Conservation (phyloP, 2,888 invertebrate genomes). For the Anoncus sp. region DNA sequence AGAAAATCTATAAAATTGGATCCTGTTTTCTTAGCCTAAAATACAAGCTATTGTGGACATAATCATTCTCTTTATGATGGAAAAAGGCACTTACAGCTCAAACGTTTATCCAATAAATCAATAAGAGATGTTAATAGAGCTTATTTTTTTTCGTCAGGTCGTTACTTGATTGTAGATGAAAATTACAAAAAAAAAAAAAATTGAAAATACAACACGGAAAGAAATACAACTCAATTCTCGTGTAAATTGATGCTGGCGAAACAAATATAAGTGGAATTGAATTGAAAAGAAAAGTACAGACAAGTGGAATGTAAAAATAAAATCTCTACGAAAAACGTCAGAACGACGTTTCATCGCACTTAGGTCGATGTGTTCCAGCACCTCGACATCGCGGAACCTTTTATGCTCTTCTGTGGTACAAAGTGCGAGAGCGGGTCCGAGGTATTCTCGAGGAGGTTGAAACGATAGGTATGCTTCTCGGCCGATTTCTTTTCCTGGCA, state of each 20-base stretch:
- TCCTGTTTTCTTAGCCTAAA: too few relatives aligned
- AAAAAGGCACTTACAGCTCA: too few relatives aligned
- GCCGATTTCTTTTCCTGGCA: slow-evolving; percentile 28
- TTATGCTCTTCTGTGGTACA: slow-evolving; percentile 11
- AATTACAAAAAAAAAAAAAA: not conserved
- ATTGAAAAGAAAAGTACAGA: not conserved
- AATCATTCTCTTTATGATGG: too few relatives aligned
- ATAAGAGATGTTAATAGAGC: too few relatives aligned
- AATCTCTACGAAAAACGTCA: slow-evolving; percentile 11
- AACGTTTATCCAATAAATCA: too few relatives aligned
- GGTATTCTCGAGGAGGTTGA: slow-evolving; percentile 20
- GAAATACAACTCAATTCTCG: not conserved
- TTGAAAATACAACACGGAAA: not conserved
- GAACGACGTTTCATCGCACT: slow-evolving; percentile 14
- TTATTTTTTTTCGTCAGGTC: too few relatives aligned
- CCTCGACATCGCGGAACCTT: slow-evolving; percentile 22
- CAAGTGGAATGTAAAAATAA: slow-evolving; percentile 1
- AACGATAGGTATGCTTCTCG: slow-evolving; percentile 30
- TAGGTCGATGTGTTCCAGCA: slow-evolving; percentile 9
- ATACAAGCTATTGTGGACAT: too few relatives aligned
- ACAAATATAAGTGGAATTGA: not conserved
- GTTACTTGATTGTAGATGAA: too few relatives aligned
- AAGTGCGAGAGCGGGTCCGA: slow-evolving; percentile 10
- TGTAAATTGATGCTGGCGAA: not conserved
- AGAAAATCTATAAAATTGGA: too few relatives aligned